Percentiles rank a stretch among this genome's conserved stretches.
Conservation (phyloP, 2,797 vertebrate genomes). For the Lutjanus campechanus region DNA sequence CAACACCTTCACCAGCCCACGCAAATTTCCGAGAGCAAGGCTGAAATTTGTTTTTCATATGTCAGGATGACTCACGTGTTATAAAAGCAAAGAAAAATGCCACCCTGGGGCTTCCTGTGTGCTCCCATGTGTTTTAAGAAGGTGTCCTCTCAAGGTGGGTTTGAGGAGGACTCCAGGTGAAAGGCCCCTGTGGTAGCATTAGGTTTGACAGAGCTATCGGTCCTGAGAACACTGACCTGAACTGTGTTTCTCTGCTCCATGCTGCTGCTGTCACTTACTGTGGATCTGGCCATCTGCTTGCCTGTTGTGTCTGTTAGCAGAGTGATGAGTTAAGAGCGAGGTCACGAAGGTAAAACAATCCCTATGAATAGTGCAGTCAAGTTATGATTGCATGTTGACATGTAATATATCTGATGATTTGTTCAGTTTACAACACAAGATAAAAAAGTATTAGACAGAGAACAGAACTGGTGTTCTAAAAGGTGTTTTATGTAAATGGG, state of each 20-base stretch:
- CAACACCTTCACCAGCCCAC: conserved; percentile 58
- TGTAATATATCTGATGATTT: neutral
- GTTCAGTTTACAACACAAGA: neutral
- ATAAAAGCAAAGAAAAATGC: conserved; percentile 35
- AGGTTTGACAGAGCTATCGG: conserved; percentile 17
- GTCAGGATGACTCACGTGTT: conserved; percentile 58
- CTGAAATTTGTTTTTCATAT: conserved; percentile 64
- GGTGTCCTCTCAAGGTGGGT: conserved; percentile 16
- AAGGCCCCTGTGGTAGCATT: conserved; percentile 25
- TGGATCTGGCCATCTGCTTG: conserved; percentile 48
- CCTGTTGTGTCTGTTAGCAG: conserved; percentile 22
- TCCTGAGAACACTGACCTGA: conserved; percentile 37
- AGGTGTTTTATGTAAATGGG: neutral
- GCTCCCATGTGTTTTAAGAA: conserved; percentile 1
- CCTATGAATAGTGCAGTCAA: neutral
- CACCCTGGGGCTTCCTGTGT: conserved; percentile 15
- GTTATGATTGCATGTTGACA: neutral
- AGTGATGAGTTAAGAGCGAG: conserved; percentile 27
- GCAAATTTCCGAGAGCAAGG: conserved; percentile 48
- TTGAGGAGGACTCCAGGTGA: conserved; percentile 47
- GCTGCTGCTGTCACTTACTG: conserved; percentile 35
- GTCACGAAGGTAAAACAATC: conserved; percentile 26
- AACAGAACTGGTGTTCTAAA: neutral
- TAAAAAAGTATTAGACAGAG: conserved; percentile 4
- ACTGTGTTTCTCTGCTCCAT: conserved; percentile 27